These are phyloP conservation scores for Rhagium mordax DNA, from an alignment of 2,888 invertebrate species.

Conservation along the genomic window DNA sequence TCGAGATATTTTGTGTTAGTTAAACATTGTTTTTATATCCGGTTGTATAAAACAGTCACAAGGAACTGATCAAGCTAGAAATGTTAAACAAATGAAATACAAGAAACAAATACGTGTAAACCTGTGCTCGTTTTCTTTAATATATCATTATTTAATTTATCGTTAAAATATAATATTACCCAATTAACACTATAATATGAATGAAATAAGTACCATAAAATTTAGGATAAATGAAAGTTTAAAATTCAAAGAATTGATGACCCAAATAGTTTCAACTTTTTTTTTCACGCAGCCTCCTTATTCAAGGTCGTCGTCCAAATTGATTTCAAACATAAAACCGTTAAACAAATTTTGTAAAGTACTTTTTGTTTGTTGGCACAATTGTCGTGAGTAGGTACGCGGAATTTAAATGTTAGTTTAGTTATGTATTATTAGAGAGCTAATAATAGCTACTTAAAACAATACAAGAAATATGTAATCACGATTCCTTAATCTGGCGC, in stretches of 20 bases:
- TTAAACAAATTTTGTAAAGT: neutral
- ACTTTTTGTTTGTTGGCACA: neutral
- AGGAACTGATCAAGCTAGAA: too few species aligned
- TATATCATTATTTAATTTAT: neutral
- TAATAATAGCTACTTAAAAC: neutral
- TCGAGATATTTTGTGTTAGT: too few species aligned
- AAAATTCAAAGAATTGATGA: constrained; percentile 7
- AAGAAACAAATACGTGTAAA: too few species aligned
- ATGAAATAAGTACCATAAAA: neutral
- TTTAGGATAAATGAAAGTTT: constrained; percentile 18
- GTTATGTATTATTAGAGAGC: neutral
- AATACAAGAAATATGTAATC: neutral
- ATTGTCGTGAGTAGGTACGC: neutral
- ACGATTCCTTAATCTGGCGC: neutral
- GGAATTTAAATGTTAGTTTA: neutral
- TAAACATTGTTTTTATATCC: too few species aligned
- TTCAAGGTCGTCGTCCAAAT: constrained; percentile 10
- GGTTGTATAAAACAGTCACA: too few species aligned
- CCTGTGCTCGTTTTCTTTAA: too few species aligned
- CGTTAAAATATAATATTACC: neutral
- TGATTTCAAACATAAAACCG: neutral
- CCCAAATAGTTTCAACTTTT: neutral
- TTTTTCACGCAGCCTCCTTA: constrained; percentile 12
- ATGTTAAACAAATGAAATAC: too few species aligned
- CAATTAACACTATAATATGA: neutral